phyloP scores from a whole-genome alignment of 2,888 invertebrate genomes.

The Rutpela maculata region DNA sequence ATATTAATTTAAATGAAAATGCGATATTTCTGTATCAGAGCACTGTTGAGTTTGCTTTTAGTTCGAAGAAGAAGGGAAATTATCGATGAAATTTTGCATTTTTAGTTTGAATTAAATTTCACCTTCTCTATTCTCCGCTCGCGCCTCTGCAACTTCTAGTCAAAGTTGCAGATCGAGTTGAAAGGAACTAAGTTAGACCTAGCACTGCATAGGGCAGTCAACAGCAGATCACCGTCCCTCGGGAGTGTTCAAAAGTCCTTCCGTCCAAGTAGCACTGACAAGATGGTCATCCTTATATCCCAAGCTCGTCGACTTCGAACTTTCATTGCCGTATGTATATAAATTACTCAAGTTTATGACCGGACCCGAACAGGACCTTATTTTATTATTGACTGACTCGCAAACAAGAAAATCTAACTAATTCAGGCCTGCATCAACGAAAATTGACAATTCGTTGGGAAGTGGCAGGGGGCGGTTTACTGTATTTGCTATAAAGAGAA shows the following conservation, averaged over 20 bases:
- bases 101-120: too few relatives aligned
- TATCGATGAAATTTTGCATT: too few relatives aligned
- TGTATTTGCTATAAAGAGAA: too few relatives aligned
- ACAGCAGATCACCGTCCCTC: slow-evolving; percentile 49
- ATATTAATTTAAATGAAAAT: too few relatives aligned
- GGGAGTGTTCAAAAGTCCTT: slow-evolving; percentile 61
- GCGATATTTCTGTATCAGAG: too few relatives aligned
- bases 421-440: slow-evolving; percentile 42
- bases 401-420: slow-evolving; percentile 47
- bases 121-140: background rate
- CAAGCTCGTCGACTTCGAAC: slow-evolving; percentile 63
- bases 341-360: slow-evolving; percentile 75
- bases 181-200: background rate
- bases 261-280: slow-evolving; percentile 62
- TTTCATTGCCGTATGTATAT: slow-evolving; percentile 71
- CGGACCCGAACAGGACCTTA: slow-evolving; percentile 72
- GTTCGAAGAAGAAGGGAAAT: too few relatives aligned
- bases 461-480: too few relatives aligned
- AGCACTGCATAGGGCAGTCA: slow-evolving; percentile 20
- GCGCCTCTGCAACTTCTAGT: background rate
- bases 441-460: slow-evolving; percentile 16
- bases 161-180: slow-evolving; percentile 16
- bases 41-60: too few relatives aligned
- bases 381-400: slow-evolving; percentile 70
- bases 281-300: slow-evolving; percentile 67